A percentile compares a stretch with the other conserved stretches of the same genome.
These are phyloP conservation scores for Nomada fabriciana DNA, from an alignment of 2,888 invertebrate species.

Conservation along the genomic window DNA sequence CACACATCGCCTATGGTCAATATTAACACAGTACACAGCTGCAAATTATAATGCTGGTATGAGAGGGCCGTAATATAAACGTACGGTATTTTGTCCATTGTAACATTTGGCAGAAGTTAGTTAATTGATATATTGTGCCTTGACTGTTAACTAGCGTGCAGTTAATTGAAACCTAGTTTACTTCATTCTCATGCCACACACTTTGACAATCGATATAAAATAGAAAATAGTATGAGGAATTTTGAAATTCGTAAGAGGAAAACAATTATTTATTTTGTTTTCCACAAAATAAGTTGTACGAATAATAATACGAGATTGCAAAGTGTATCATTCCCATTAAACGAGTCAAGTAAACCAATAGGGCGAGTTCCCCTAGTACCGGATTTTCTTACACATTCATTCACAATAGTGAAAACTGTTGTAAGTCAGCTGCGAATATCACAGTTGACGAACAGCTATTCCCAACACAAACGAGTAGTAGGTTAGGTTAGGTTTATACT, in stretches of 20 bases:
- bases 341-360: too few relatives aligned
- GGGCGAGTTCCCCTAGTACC: too few relatives aligned
- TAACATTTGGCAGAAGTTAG: conserved; percentile 14
- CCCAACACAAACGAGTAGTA: too few relatives aligned
- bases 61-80: neutral
- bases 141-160: neutral
- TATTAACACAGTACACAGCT: neutral
- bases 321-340: too few relatives aligned
- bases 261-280: neutral
- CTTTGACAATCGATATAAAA: neutral
- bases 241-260: neutral
- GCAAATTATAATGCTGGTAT: neutral
- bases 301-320: too few relatives aligned
- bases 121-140: neutral
- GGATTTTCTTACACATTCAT: too few relatives aligned
- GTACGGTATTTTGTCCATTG: neutral
- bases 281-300: too few relatives aligned
- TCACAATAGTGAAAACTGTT: too few relatives aligned
- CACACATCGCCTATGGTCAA: neutral
- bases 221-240: too few relatives aligned
- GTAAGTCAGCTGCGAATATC: too few relatives aligned
- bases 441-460: too few relatives aligned
- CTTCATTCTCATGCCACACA: neutral
- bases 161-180: neutral
- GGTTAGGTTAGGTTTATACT: too few relatives aligned